These are phyloP conservation scores for Labeo catla DNA, from an alignment of 2,113 vertebrate genomes.

Conservation along the genomic window DNA sequence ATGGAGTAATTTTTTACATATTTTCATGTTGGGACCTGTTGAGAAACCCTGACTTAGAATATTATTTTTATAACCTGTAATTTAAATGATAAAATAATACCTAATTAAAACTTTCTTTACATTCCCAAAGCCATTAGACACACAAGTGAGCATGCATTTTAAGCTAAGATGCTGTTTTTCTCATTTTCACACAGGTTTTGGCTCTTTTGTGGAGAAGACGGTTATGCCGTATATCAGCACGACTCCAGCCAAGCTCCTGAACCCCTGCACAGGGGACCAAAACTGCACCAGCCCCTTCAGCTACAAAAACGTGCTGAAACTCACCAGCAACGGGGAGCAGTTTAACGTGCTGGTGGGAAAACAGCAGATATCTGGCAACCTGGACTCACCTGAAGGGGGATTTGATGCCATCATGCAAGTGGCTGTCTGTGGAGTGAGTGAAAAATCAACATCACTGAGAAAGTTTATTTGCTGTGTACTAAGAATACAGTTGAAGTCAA, in stretches of 20 bases:
- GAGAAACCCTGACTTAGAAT: no score
- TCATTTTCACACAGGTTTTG: slow-evolving; percentile 81
- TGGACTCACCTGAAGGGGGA: slow-evolving; percentile 98
- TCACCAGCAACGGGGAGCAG: slow-evolving; percentile 83
- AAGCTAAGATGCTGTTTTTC: not conserved
- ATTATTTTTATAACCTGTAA: no score
- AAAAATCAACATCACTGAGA: not conserved
- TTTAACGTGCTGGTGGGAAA: slow-evolving; percentile 93
- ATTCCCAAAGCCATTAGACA: not conserved
- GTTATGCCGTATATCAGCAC: slow-evolving; percentile 99
- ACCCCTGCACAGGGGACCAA: slow-evolving; percentile 90
- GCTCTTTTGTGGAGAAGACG: slow-evolving; percentile 98
- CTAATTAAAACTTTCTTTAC: not conserved
- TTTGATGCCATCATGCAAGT: slow-evolving; percentile 99
- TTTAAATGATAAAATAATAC: not conserved
- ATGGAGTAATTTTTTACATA: no score
- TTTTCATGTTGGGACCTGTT: no score
- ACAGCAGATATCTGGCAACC: slow-evolving; percentile 96
- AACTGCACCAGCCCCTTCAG: slow-evolving; percentile 98
- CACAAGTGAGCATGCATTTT: not conserved
- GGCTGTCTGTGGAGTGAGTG: slow-evolving; percentile 94
- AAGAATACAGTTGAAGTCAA: no score
- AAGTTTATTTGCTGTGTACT: not conserved
- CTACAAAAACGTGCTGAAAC: slow-evolving; percentile 94
- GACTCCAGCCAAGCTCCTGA: slow-evolving; percentile 90